Evolutionary conservation across 2,797 vertebrate species (phyloP).

Genomic region (Mareca strepera): DNA sequence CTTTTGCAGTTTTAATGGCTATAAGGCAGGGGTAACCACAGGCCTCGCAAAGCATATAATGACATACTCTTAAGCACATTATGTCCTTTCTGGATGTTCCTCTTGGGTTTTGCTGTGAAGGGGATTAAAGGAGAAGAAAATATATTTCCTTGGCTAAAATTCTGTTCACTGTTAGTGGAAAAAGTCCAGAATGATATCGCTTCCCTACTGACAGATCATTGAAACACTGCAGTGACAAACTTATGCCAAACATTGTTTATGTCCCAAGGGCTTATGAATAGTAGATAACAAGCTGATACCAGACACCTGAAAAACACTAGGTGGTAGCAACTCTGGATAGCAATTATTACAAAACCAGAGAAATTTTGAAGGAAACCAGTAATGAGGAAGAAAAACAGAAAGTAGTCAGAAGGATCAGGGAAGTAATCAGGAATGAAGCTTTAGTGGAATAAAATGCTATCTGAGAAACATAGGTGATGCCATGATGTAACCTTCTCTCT

Average conservation of each 20-base stretch:
- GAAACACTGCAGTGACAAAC: not conserved
- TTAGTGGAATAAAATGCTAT: not conserved
- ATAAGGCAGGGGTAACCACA: not conserved
- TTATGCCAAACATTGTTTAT: not conserved
- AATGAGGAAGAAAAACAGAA: not conserved
- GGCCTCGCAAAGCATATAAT: not conserved
- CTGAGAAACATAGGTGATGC: not conserved
- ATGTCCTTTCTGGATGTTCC: not conserved
- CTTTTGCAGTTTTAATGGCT: slow-evolving; percentile 15
- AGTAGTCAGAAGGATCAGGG: not conserved
- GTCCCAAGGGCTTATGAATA: not conserved
- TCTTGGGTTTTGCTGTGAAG: not conserved
- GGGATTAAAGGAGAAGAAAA: slow-evolving; percentile 11
- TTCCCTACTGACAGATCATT: not conserved
- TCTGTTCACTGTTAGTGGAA: not conserved
- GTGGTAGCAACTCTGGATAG: not conserved
- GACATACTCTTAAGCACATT: not conserved
- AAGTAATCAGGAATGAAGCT: not conserved
- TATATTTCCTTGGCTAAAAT: not conserved
- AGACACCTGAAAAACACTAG: not conserved
- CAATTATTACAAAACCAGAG: not conserved
- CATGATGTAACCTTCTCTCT: not conserved
- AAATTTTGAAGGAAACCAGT: not conserved
- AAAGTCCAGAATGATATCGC: not conserved
- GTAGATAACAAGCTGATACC: not conserved